Conservation (phyloP, 2,113 vertebrate species). For the Cercocebus atys region DNA sequence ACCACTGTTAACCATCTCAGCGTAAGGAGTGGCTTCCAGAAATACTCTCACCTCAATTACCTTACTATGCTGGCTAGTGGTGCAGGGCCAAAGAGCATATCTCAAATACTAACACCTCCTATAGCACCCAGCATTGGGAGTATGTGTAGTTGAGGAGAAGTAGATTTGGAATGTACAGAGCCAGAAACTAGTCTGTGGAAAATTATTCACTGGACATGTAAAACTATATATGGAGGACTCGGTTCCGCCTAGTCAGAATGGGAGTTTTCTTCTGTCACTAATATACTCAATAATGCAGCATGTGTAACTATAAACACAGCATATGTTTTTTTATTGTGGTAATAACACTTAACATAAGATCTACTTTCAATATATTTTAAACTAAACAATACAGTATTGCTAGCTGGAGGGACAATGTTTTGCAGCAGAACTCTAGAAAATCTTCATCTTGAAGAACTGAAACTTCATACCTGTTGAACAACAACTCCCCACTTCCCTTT, state of each 20-base stretch:
- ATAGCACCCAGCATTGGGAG: neutral
- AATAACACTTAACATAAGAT: neutral
- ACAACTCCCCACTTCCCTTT: neutral
- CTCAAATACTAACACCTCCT: neutral
- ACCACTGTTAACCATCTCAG: neutral
- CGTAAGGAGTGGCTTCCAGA: neutral
- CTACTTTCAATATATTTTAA: neutral
- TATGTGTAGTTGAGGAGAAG: conserved; percentile 11
- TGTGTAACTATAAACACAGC: neutral
- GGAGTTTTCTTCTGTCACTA: neutral
- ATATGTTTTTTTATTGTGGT: neutral
- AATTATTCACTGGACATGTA: neutral
- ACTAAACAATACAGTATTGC: neutral
- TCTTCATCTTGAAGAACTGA: neutral
- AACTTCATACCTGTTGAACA: neutral
- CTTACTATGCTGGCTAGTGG: neutral
- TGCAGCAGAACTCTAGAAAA: neutral
- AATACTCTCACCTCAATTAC: neutral
- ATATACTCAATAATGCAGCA: neutral
- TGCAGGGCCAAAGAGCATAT: neutral
- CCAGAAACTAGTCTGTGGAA: conserved; percentile 32
- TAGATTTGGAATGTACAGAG: neutral
- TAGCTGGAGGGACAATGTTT: neutral
- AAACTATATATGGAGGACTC: conserved; percentile 8
- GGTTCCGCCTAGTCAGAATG: neutral